A percentile compares a stretch with the other conserved stretches of the same genome.
phyloP scores from a whole-genome alignment of 2,113 vertebrate species.

The Poeciliopsis retropinna region DNA sequence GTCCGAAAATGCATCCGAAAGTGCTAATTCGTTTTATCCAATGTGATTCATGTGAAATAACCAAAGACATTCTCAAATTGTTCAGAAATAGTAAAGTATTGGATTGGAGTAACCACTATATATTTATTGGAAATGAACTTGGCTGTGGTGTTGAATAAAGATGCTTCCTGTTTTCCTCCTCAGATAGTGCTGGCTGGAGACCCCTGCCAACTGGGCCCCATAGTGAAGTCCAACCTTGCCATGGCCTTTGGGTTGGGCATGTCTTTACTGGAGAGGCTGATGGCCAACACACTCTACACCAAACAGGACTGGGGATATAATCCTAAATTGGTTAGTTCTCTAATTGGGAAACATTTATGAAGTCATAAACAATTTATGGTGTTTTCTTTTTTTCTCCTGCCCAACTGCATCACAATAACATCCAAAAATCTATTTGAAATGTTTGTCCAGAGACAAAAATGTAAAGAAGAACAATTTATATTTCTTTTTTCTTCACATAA shows the following conservation, averaged over 20 bases:
- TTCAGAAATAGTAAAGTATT: too few species aligned
- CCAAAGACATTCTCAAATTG: too few species aligned
- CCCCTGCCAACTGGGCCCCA: constrained; percentile 91
- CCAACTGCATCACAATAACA: too few species aligned
- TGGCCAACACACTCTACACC: constrained; percentile 82
- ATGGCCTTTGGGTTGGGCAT: constrained; percentile 85
- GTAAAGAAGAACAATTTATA: too few species aligned
- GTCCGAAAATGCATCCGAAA: too few species aligned
- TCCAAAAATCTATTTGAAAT: too few species aligned
- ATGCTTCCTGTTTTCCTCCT: neutral
- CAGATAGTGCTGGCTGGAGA: constrained; percentile 93
- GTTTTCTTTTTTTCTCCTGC: too few species aligned
- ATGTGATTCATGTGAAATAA: too few species aligned
- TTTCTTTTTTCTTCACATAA: neutral
- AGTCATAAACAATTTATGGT: neutral
- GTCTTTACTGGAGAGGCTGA: constrained; percentile 91
- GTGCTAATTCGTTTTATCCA: too few species aligned
- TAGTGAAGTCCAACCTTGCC: constrained; percentile 89
- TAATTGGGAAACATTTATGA: neutral
- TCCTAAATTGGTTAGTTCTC: constrained; percentile 87
- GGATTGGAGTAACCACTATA: too few species aligned
- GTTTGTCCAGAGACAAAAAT: too few species aligned
- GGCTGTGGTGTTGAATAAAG: neutral
- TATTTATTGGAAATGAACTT: neutral
- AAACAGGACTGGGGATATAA: constrained; percentile 88